Base-by-base conservation (phyloP, 2,113 vertebrate genomes). In the Sceloporus tristichus region DNA sequence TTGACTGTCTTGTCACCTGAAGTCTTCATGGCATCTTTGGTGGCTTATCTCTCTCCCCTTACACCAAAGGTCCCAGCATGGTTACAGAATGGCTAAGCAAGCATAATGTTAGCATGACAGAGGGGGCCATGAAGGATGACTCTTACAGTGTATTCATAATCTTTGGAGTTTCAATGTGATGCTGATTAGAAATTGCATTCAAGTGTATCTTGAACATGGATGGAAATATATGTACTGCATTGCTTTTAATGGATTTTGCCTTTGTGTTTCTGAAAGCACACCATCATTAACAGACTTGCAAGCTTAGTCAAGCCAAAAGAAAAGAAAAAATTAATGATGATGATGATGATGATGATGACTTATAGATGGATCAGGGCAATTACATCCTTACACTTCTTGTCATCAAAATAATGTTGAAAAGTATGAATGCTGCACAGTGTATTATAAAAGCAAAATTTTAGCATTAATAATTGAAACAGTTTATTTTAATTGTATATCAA, bases 391-490 rank as follows among this genome's bases (percentile, higher is more conserved):
- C n/a, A 40, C 56, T 84, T 74, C 6, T 73, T 84, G 71, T 38
- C 62, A 82, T 74, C 23, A 54, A 84, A 74, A 56, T 59, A 74
- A 16, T n/a, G 25, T 74, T 84, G 59, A 74, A 56, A n/a, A 82
- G 68, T 14, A 70, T 48, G 34, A 84, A 84, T 54, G 42, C 8
- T 73, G 2, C 2, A 56, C 56, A 84, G n/a, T 74, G 53, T 56
- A 56, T 84, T 71, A 71, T 54, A 56, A 54, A 84, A 84, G 53
- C 70, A 34, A 59, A 27, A 48, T 73, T 59, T 56, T 56, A 74
- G 53, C 40, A 84, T 84, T 84, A 84, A 73, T 74, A 84, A 84
- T 84, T 74, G 21, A 84, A 84, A 73, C 48, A 38, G 34, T 34
- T 73, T 40, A 82, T 82, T 82, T 66, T 25, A 54, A 74, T 71